phyloP scores from a whole-genome alignment of 2,888 invertebrate genomes.

The Polymixis flavicincta region DNA sequence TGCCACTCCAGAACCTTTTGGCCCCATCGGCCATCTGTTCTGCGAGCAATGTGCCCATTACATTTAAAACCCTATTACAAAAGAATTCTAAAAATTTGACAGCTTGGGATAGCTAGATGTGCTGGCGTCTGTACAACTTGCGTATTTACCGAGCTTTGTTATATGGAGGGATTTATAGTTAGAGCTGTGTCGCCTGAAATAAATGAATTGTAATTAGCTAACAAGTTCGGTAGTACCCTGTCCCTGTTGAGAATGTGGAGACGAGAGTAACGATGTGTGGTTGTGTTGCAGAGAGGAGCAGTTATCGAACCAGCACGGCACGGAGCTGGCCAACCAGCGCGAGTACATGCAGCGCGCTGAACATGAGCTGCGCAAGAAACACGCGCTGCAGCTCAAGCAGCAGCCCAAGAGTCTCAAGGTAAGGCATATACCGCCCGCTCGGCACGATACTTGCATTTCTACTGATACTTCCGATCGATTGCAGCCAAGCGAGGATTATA shows the following conservation, averaged over 20 bases:
- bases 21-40: no score
- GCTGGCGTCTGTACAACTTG: no score
- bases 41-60: no score
- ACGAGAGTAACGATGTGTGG: not conserved
- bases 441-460: not conserved
- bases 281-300: slow-evolving; percentile 86
- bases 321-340: slow-evolving; percentile 98
- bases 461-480: not conserved
- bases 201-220: no score
- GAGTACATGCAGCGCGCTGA: slow-evolving; percentile 99
- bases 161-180: not conserved
- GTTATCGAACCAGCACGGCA: slow-evolving; percentile 96
- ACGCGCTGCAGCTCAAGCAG: slow-evolving; percentile 98
- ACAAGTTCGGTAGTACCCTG: not conserved
- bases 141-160: not conserved
- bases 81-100: no score
- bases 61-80: no score
- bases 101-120: no score
- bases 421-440: no score
- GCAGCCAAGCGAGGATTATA: not conserved
- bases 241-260: not conserved
- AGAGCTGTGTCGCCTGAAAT: no score
- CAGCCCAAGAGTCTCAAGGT: slow-evolving; percentile 97
- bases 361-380: slow-evolving; percentile 98
- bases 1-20: no score